A percentile compares a stretch with the other conserved stretches of the same genome.
Evolutionary conservation across 2,113 vertebrate genomes (phyloP).

Genomic region (Globicephala melas): DNA sequence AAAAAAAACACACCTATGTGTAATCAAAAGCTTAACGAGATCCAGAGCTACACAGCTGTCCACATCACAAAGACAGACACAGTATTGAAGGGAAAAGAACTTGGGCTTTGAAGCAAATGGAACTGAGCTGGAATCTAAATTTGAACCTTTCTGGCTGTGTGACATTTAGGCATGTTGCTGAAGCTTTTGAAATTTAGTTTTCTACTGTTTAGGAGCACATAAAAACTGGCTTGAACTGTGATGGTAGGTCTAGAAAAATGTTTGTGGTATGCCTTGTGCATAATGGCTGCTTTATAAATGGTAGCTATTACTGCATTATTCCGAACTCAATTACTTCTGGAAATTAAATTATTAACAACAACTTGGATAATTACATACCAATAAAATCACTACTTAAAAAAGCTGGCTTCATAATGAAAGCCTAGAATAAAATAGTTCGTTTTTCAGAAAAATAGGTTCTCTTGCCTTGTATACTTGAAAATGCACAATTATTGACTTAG

Average conservation of each 20-base stretch:
- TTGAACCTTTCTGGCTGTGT: background rate
- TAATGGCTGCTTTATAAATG: slow-evolving; percentile 5
- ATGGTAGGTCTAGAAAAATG: background rate
- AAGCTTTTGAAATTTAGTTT: slow-evolving; percentile 29
- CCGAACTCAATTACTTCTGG: slow-evolving; percentile 13
- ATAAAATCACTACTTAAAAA: slow-evolving; percentile 31
- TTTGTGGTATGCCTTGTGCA: background rate
- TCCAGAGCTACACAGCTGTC: background rate
- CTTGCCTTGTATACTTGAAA: background rate
- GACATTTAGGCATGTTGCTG: background rate
- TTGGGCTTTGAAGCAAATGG: background rate
- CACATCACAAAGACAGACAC: background rate
- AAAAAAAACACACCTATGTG: background rate
- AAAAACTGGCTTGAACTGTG: background rate
- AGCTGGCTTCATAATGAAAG: slow-evolving; percentile 23
- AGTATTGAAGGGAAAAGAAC: background rate
- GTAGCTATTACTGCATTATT: slow-evolving; percentile 8
- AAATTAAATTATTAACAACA: slow-evolving; percentile 51
- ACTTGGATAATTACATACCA: background rate
- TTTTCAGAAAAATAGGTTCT: background rate
- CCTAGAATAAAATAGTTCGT: background rate
- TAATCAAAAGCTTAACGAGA: background rate
- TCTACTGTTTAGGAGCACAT: background rate
- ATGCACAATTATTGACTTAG: background rate
- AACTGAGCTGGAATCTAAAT: slow-evolving; percentile 31